Conservation (phyloP, 2,113 vertebrate genomes). For the Carassius gibelio region DNA sequence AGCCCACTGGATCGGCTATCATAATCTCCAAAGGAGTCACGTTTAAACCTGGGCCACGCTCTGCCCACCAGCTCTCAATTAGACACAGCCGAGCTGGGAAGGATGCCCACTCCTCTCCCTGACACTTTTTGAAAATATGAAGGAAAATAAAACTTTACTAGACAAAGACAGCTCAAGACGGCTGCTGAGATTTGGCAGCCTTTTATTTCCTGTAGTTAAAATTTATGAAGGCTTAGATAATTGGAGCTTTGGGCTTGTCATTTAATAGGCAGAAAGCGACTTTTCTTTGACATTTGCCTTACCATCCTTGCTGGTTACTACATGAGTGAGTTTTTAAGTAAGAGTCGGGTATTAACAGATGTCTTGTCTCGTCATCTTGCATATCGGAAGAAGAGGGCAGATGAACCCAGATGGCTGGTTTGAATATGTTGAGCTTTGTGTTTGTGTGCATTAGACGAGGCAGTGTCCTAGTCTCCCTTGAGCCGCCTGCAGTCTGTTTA, state of each 20-base stretch:
- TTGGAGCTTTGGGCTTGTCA: not conserved
- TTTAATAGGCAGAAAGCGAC: conserved; percentile 1
- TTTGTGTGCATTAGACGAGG: not conserved
- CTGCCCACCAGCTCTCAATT: conserved; percentile 39
- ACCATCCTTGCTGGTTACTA: not conserved
- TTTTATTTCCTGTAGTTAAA: conserved; percentile 4
- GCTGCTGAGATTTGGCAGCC: conserved; percentile 26
- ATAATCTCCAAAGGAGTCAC: conserved; percentile 16
- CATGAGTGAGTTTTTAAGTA: conserved; percentile 18
- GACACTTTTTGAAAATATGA: conserved; percentile 1
- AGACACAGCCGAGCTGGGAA: not conserved
- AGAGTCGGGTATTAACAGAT: not conserved
- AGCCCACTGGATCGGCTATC: conserved; percentile 22
- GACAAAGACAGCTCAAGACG: not conserved
- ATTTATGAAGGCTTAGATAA: conserved; percentile 15
- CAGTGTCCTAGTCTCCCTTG: not conserved
- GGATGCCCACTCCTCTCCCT: not conserved
- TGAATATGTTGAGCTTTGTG: not conserved
- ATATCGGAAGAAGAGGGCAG: not conserved
- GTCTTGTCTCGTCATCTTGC: not conserved
- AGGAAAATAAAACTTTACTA: conserved; percentile 13
- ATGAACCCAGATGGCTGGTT: not conserved
- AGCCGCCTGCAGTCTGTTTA: not conserved
- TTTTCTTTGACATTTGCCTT: conserved; percentile 25
- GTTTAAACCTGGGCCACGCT: conserved; percentile 31